Conservation (phyloP, 30 jellyfish, hydroid and myxozoan genomes). For the Catostylus mosaicus region DNA sequence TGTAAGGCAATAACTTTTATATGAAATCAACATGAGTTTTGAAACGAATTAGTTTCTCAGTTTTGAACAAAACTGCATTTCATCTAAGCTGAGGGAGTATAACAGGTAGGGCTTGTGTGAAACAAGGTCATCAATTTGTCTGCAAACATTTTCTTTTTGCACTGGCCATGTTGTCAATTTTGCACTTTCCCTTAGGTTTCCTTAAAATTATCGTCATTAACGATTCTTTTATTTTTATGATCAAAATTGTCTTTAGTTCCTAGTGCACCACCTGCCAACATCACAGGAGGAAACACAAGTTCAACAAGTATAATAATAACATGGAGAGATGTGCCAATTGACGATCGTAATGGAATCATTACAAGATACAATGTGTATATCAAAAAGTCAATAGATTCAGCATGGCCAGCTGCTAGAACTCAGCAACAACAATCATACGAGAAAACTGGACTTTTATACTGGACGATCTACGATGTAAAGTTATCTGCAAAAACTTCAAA, state of each 20-base stretch:
- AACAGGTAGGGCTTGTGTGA: neutral
- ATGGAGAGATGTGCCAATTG: conserved; percentile 43
- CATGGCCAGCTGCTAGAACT: neutral
- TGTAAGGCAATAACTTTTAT: no score
- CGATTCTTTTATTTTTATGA: no score
- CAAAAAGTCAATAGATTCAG: neutral
- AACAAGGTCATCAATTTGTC: no score
- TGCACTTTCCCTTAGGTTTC: no score
- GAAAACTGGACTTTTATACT: conserved; percentile 6
- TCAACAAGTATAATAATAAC: conserved; percentile 27
- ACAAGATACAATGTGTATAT: conserved; percentile 31
- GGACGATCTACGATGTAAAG: conserved; percentile 45
- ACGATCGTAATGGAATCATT: conserved; percentile 54
- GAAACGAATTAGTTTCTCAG: no score
- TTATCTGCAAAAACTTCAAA: conserved; percentile 40
- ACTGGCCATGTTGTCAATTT: no score
- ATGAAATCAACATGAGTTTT: no score
- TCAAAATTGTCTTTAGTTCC: conserved; percentile 20
- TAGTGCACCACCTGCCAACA: conserved; percentile 40
- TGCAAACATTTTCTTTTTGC: neutral
- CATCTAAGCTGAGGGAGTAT: no score
- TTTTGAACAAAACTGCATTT: no score
- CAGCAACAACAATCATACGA: conserved; percentile 7
- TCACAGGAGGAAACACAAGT: conserved; percentile 34
- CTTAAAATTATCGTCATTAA: no score